Conservation (phyloP, 2,888 invertebrate genomes). For the Strigamia maritima region DNA sequence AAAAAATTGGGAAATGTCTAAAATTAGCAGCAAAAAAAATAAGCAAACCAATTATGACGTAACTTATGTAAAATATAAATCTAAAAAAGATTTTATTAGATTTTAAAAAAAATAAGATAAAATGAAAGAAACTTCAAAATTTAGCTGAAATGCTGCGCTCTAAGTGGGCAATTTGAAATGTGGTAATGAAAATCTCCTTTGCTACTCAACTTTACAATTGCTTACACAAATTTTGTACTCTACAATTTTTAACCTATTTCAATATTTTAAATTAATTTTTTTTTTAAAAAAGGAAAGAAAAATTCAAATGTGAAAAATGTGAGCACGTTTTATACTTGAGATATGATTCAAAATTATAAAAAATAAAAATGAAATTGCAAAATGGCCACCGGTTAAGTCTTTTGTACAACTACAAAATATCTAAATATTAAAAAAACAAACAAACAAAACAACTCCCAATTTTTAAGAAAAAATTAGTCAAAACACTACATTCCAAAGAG, state of each 20-base stretch:
- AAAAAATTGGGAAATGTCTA: background rate
- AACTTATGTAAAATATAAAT: background rate
- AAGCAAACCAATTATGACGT: background rate
- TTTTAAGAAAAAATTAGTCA: background rate
- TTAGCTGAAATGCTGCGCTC: background rate
- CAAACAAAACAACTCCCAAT: background rate
- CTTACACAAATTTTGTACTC: background rate
- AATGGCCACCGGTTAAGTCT: background rate
- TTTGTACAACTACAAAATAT: background rate
- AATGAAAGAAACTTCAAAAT: background rate
- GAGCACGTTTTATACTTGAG: background rate
- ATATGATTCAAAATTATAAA: background rate
- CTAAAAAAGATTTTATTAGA: slow-evolving; percentile 17
- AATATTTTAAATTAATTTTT: background rate
- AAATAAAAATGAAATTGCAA: background rate
- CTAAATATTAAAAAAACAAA: background rate
- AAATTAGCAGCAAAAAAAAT: slow-evolving; percentile 3
- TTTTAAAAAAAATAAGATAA: background rate
- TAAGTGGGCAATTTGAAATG: background rate
- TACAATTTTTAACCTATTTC: background rate
- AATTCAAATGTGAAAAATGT: background rate
- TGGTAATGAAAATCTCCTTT: background rate
- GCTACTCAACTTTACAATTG: background rate
- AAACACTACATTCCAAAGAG: background rate
- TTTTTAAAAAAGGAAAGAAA: background rate